Percentiles rank a stretch among this genome's conserved stretches.
phyloP scores from a whole-genome alignment of 2,113 vertebrate species.

The Rhinolophus sinicus region DNA sequence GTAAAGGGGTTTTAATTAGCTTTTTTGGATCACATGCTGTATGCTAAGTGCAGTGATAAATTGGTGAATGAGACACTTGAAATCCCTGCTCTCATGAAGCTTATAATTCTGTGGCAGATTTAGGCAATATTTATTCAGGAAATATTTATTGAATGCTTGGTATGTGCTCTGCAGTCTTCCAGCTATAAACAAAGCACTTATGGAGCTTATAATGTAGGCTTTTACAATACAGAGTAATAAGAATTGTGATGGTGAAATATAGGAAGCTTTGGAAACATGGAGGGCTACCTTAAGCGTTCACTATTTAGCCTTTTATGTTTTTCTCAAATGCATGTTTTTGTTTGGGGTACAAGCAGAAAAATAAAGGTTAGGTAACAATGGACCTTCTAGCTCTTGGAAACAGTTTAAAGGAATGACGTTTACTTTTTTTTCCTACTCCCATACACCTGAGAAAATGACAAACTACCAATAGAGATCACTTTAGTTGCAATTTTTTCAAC shows the following conservation, averaged over 20 bases:
- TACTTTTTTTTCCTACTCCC: not conserved
- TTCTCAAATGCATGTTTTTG: not conserved
- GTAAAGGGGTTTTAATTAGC: conserved; percentile 26
- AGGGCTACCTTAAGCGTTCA: not conserved
- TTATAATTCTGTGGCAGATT: conserved; percentile 60
- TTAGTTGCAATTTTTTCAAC: not conserved
- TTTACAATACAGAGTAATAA: conserved; percentile 52
- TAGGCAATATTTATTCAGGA: conserved; percentile 66
- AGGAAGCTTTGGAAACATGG: conserved; percentile 38
- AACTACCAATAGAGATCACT: not conserved
- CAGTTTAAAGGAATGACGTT: not conserved
- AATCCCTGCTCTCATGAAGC: conserved; percentile 47
- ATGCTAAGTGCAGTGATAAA: conserved; percentile 32
- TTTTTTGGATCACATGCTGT: conserved; percentile 20
- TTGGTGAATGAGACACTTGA: not conserved
- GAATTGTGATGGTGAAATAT: conserved; percentile 38
- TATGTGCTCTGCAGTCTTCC: conserved; percentile 61
- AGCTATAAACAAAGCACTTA: conserved; percentile 68
- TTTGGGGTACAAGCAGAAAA: conserved; percentile 41
- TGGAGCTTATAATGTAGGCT: conserved; percentile 49
- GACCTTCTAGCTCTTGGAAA: not conserved
- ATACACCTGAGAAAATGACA: conserved; percentile 4
- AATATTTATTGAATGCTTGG: conserved; percentile 73
- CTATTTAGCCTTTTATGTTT: not conserved
- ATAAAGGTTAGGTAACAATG: not conserved